These are phyloP conservation scores for Drosophila mimica DNA, from an alignment of 2,888 invertebrate species.

Conservation along the genomic window DNA sequence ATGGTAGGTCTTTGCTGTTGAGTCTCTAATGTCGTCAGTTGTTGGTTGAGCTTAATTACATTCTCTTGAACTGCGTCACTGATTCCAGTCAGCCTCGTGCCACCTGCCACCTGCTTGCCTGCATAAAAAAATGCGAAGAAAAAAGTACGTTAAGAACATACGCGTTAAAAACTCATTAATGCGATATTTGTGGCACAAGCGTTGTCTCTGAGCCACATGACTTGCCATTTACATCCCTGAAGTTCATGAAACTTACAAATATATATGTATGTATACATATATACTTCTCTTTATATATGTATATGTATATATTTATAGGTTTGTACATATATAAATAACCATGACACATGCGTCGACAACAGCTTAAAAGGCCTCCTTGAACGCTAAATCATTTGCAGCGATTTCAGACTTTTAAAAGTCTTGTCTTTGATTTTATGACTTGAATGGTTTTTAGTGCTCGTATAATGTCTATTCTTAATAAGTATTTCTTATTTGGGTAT, in stretches of 20 bases:
- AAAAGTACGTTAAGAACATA: constrained; percentile 41
- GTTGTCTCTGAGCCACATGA: constrained; percentile 33
- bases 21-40: constrained; percentile 39
- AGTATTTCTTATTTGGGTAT: background rate
- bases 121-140: constrained; percentile 14
- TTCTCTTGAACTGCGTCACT: constrained; percentile 22
- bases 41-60: constrained; percentile 53
- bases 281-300: background rate
- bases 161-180: constrained; percentile 60
- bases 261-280: constrained; percentile 3
- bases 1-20: constrained; percentile 36
- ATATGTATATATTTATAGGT: background rate
- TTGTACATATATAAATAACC: constrained; percentile 15
- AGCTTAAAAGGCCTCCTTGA: constrained; percentile 26
- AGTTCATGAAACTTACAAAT: constrained; percentile 29
- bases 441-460: constrained; percentile 13
- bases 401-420: constrained; percentile 3
- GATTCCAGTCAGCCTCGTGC: constrained; percentile 43
- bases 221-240: constrained; percentile 47
- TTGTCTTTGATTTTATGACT: constrained; percentile 8
- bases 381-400: constrained; percentile 26
- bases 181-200: constrained; percentile 42
- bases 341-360: constrained; percentile 34
- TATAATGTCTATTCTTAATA: constrained; percentile 7
- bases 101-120: constrained; percentile 27